Percentiles rank a stretch among this genome's conserved stretches.
These are phyloP conservation scores for Aegithalos caudatus DNA, from an alignment of 2,113 vertebrate genomes.

Conservation along the genomic window DNA sequence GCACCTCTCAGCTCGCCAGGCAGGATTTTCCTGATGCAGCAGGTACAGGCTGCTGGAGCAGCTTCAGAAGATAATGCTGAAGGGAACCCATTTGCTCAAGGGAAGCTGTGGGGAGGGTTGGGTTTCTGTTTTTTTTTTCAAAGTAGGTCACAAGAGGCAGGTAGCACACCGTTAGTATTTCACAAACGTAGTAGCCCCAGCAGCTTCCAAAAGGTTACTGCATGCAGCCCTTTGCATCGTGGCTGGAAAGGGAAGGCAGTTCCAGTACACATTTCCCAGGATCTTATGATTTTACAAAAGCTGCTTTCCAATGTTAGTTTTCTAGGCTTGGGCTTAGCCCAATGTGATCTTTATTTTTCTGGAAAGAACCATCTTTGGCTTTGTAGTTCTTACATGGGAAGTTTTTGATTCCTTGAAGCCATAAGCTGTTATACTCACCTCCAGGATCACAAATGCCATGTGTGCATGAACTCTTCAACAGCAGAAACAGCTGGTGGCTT, in stretches of 20 bases:
- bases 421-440: not conserved
- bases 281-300: not conserved
- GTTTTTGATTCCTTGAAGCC: not conserved
- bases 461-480: not conserved
- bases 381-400: not conserved
- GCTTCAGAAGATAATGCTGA: not conserved
- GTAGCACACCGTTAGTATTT: not conserved
- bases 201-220: not conserved
- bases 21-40: not conserved
- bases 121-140: not conserved
- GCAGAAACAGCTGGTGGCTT: not conserved
- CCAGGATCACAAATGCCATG: not conserved
- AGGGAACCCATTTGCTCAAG: not conserved
- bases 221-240: not conserved
- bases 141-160: not conserved
- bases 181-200: not conserved
- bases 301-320: not conserved
- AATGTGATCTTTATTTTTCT: not conserved
- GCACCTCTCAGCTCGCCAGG: not conserved
- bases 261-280: not conserved
- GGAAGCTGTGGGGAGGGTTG: not conserved
- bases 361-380: not conserved
- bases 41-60: not conserved
- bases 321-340: not conserved
- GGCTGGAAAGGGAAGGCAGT: not conserved